Percentiles rank a stretch among this genome's conserved stretches.
These are phyloP conservation scores for Microctenopoma stevenorrisi DNA, from an alignment of 2,797 vertebrate genomes.

Conservation along the genomic window DNA sequence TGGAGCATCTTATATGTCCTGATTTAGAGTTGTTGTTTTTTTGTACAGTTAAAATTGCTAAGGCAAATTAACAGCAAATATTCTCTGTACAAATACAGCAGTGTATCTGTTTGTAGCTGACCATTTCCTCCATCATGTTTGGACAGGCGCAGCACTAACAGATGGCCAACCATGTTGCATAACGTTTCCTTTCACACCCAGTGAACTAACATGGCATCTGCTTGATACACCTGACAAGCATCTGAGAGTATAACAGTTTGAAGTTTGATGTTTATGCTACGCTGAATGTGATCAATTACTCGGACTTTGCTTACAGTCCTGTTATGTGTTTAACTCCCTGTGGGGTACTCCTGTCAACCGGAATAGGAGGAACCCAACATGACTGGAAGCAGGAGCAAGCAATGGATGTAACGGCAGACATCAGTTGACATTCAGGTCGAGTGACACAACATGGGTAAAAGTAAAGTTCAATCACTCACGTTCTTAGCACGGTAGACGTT, in stretches of 20 bases:
- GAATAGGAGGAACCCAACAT: background rate
- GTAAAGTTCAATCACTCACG: conserved; percentile 1
- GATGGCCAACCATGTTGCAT: conserved; percentile 63
- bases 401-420: background rate
- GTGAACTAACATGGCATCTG: conserved; percentile 56
- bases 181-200: conserved; percentile 56
- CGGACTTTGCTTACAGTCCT: background rate
- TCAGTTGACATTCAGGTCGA: background rate
- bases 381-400: background rate
- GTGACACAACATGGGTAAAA: background rate
- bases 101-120: conserved; percentile 1
- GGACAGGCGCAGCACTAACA: conserved; percentile 45
- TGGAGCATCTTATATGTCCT: background rate
- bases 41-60: no score
- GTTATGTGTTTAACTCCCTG: background rate
- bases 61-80: background rate
- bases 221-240: conserved; percentile 51
- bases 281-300: background rate
- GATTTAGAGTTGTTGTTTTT: background rate
- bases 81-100: background rate
- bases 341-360: background rate
- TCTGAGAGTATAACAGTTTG: conserved; percentile 23
- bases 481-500: conserved; percentile 14
- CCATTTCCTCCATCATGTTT: conserved; percentile 36
- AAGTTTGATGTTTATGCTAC: conserved; percentile 4